phyloP scores from a whole-genome alignment of 1,140 invertebrate genomes.

The Octopus bimaculoides region DNA sequence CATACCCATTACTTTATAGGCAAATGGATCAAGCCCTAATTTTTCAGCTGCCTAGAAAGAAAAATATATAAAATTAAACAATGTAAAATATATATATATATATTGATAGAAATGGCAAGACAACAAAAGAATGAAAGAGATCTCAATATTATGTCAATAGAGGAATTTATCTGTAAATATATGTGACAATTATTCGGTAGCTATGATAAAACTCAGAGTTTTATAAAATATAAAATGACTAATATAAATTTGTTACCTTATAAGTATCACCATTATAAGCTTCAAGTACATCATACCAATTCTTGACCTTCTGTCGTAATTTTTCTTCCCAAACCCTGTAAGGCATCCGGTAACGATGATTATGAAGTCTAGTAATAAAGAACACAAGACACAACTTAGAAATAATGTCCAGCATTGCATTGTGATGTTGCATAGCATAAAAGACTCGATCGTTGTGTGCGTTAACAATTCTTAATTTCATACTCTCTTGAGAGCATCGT shows the following conservation, averaged over 20 bases:
- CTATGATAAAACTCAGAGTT: no score
- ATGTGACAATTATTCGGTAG: no score
- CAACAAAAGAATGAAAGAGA: no score
- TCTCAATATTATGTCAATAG: no score
- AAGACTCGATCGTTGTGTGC: no score
- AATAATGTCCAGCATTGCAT: no score
- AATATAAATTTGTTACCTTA: constrained; percentile 52
- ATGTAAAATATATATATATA: no score
- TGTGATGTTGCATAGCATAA: no score
- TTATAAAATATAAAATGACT: not conserved
- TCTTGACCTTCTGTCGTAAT: constrained; percentile 57
- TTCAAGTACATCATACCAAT: constrained; percentile 63
- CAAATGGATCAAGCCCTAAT: constrained; percentile 41
- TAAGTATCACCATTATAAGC: constrained; percentile 56
- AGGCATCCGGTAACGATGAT: constrained; percentile 57
- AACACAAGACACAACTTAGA: not conserved
- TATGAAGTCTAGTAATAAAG: constrained; percentile 41
- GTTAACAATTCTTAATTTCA: no score
- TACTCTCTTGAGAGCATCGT: no score
- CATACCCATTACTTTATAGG: constrained; percentile 60
- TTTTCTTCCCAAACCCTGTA: constrained; percentile 65
- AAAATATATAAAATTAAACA: constrained; percentile 14
- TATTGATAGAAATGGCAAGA: no score
- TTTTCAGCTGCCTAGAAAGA: constrained; percentile 36
- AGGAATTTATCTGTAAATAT: no score